Evolutionary conservation across 2,888 invertebrate genomes (phyloP), one percentile per base, ranked within the genome.

Genomic region (Griposia aprilina): DNA sequence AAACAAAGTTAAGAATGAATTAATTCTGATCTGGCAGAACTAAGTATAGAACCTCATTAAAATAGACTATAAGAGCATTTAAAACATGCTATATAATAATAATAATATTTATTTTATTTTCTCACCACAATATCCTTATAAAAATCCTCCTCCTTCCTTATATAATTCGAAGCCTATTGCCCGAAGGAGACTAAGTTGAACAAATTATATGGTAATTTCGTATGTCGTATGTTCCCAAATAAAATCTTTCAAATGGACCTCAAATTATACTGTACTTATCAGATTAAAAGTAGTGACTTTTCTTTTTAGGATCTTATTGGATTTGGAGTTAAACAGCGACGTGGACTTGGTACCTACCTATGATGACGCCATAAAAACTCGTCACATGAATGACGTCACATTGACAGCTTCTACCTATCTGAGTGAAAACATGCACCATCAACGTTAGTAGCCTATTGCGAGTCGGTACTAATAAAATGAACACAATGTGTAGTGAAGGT

Each of bases 261-360:
- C 15, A 63, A 71, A 48, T 63, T 13, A 20, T 15, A 23, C 15
- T 23, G 17, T 59, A 20, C 4, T 17, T 26, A 3, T 59, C 48
- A 26, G 8, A 66, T n/a, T 45, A n/a, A 30, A 45, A 52, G 13
- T 6, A 20, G 0, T 41, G 2, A 7, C 0, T 59, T 77, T 60
- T 84, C 15, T 63, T 74, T 83, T 59, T 59, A 81, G 83, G 10
- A 65, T 7, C 36, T 5, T 30, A n/a, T 57, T 67, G 26, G 17
- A 71, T 36, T 57, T 59, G n/a, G 1, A 52, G 45, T n/a, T 36
- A 20, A 6, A 72, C 72, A 30, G 36, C 8, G 23, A 60, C 73
- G n/a, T 36, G 17, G 11, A 65, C 50, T 52, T 55, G 30, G 41
- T 36, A 36, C 30, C 30, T 36, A 36, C 30, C 11, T 59, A 13